A percentile compares a stretch with the other conserved stretches of the same genome.
Conservation (phyloP, 2,888 invertebrate genomes). For the Heliconius hortense region DNA sequence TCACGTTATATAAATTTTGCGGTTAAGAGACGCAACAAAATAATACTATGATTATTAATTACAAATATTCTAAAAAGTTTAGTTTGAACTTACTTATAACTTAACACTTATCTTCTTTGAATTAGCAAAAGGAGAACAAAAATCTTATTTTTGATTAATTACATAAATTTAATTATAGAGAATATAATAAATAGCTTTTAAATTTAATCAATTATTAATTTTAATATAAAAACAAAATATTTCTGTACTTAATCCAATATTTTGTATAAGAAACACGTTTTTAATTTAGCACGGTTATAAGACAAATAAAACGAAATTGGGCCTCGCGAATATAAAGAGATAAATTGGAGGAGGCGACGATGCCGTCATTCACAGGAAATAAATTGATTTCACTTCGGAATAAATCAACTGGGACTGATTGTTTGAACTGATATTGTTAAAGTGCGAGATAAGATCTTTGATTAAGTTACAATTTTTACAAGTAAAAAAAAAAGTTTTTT, state of each 20-base stretch:
- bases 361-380: conserved; percentile 44
- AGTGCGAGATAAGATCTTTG: conserved; percentile 4
- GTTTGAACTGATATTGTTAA: conserved; percentile 34
- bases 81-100: background rate
- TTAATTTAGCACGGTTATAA: conserved; percentile 48
- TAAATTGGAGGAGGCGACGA: conserved; percentile 42
- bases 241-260: conserved; percentile 43
- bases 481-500: too few relatives aligned
- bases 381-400: conserved; percentile 50
- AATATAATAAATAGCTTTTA: background rate
- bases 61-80: too few relatives aligned
- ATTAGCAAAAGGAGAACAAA: background rate
- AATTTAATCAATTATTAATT: background rate
- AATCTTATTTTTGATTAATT: background rate
- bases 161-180: background rate
- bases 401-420: conserved; percentile 52
- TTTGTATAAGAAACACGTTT: conserved; percentile 45
- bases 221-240: background rate
- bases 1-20: too few relatives aligned
- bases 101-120: background rate
- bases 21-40: too few relatives aligned
- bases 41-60: too few relatives aligned
- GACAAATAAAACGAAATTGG: conserved; percentile 50
- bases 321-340: conserved; percentile 42
- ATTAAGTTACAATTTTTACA: background rate